Percentiles rank a stretch among this genome's conserved stretches.
Conservation (phyloP, 2,888 invertebrate genomes). For the Digitonthophagus gazella region DNA sequence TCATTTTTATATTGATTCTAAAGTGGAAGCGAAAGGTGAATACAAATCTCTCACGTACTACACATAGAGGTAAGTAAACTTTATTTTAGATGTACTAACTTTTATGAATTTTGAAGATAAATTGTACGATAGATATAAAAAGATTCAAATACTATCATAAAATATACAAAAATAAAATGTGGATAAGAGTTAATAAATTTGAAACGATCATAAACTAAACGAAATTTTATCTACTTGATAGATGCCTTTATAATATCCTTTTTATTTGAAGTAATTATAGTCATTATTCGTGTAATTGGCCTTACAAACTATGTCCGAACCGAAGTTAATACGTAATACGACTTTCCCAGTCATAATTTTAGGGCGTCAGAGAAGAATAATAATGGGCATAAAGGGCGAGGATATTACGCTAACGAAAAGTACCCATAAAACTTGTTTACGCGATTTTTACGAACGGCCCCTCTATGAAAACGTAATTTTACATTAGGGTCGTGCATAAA, state of each 20-base stretch:
- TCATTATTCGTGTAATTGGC: background rate
- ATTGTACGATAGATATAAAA: too few relatives aligned
- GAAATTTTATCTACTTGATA: background rate
- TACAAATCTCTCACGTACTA: too few relatives aligned
- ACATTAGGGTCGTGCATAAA: background rate
- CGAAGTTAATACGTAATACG: background rate
- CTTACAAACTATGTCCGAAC: background rate
- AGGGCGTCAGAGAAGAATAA: background rate
- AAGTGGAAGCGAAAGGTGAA: background rate
- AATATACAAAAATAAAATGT: background rate
- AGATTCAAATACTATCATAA: background rate
- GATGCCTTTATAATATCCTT: too few relatives aligned
- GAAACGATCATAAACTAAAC: background rate
- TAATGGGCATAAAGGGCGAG: background rate
- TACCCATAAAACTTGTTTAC: conserved; percentile 11
- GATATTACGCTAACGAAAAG: conserved; percentile 1
- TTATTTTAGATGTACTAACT: too few relatives aligned
- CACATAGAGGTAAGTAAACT: too few relatives aligned
- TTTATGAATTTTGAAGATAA: too few relatives aligned
- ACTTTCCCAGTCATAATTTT: background rate
- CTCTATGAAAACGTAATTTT: conserved; percentile 11
- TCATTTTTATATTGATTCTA: background rate
- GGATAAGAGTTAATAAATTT: background rate
- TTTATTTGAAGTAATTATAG: background rate
- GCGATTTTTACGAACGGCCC: conserved; percentile 3